Evolutionary conservation across 2,113 vertebrate genomes (phyloP).

Genomic region (Melierax canorus): DNA sequence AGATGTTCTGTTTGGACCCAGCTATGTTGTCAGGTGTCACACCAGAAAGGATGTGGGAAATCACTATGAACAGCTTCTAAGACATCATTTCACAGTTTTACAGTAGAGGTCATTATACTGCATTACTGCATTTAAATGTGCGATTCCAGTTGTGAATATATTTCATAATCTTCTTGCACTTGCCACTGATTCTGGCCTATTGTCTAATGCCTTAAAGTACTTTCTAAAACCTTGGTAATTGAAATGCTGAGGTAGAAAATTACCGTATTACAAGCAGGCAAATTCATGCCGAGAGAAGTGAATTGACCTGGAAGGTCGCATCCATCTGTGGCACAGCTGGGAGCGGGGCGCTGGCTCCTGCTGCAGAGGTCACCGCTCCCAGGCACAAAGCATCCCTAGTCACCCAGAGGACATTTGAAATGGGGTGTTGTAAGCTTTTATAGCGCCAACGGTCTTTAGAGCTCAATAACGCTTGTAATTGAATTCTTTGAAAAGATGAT

Average conservation of each 20-base stretch:
- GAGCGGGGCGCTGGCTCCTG: background rate
- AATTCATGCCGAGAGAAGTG: background rate
- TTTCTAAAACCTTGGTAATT: conserved; percentile 10
- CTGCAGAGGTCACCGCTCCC: background rate
- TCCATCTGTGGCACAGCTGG: background rate
- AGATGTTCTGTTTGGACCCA: background rate
- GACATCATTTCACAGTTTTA: conserved; percentile 21
- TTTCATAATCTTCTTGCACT: background rate
- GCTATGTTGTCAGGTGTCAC: background rate
- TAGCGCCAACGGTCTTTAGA: background rate
- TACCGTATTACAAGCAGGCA: conserved; percentile 7
- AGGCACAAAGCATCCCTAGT: background rate
- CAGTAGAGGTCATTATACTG: background rate
- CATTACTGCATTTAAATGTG: background rate
- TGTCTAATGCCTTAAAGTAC: conserved; percentile 18
- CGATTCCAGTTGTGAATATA: background rate
- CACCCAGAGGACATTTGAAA: conserved; percentile 2
- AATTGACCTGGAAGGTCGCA: conserved; percentile 21
- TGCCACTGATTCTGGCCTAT: background rate
- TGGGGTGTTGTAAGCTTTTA: background rate
- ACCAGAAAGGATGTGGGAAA: background rate
- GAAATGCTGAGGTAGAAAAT: conserved; percentile 60
- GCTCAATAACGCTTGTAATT: background rate
- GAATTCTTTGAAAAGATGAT: background rate
- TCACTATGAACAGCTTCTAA: background rate